phyloP scores from a whole-genome alignment of 2,797 vertebrate genomes.

The Selene dorsalis region DNA sequence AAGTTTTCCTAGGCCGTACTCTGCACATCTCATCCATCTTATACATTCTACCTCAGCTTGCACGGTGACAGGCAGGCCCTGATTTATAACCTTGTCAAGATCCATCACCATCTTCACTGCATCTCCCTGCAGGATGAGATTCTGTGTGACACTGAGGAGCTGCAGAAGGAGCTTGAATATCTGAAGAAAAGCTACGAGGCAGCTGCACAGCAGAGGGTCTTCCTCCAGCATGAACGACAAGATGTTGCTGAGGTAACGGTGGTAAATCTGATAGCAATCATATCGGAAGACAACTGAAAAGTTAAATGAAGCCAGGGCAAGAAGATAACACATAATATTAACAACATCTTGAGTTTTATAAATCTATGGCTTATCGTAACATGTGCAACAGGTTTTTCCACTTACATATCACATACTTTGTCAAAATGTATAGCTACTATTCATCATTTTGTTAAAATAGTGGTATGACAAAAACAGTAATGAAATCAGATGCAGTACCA shows the following conservation, averaged over 20 bases:
- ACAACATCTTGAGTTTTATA: not conserved
- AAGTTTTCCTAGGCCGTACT: conserved; percentile 24
- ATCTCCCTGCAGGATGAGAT: conserved; percentile 78
- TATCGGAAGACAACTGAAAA: not conserved
- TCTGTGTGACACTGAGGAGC: conserved; percentile 65
- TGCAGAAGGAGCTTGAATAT: conserved; percentile 73
- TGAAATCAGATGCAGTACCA: too few species aligned
- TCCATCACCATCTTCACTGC: conserved; percentile 38
- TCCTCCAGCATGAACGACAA: conserved; percentile 71
- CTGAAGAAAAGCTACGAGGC: conserved; percentile 72
- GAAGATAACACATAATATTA: not conserved
- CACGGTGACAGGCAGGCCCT: conserved; percentile 13
- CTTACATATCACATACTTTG: not conserved
- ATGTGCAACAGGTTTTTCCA: not conserved
- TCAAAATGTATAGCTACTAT: too few species aligned
- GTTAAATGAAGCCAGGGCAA: not conserved
- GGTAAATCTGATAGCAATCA: not conserved
- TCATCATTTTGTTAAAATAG: not conserved
- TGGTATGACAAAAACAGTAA: not conserved
- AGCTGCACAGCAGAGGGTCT: conserved; percentile 66
- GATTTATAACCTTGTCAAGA: conserved; percentile 27
- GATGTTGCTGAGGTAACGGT: conserved; percentile 78
- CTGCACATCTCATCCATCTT: conserved; percentile 12
- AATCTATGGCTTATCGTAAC: not conserved
- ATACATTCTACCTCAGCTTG: conserved; percentile 20